Percentiles rank a stretch among this genome's conserved stretches.
phyloP scores from a whole-genome alignment of 2,888 invertebrate species.

The Lycocerus yunnanus region DNA sequence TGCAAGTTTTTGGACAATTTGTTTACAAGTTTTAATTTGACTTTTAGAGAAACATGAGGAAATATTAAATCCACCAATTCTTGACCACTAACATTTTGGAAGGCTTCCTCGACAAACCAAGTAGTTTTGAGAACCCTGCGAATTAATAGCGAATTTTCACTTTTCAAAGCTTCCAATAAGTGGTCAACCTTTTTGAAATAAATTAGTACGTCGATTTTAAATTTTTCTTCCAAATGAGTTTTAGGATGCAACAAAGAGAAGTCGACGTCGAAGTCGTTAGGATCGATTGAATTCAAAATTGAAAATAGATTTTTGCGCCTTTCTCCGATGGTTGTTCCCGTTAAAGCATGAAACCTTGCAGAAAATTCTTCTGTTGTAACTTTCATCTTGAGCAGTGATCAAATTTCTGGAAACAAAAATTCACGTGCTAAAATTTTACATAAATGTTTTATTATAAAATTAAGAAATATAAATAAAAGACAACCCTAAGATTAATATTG shows the following conservation, averaged over 20 bases:
- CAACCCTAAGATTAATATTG: too few species aligned
- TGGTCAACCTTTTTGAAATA: conserved; percentile 17
- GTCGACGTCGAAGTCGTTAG: background rate
- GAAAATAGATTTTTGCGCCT: conserved; percentile 14
- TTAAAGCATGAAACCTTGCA: conserved; percentile 6
- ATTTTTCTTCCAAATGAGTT: conserved; percentile 16
- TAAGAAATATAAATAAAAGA: too few species aligned
- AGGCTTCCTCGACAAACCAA: conserved; percentile 25
- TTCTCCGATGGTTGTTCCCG: conserved; percentile 15
- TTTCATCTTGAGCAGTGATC: too few species aligned
- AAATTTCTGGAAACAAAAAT: conserved; percentile 1
- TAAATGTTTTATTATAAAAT: too few species aligned
- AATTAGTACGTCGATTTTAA: conserved; percentile 23
- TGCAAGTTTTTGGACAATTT: conserved; percentile 15
- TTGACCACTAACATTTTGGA: conserved; percentile 9
- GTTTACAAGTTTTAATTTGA: conserved; percentile 21
- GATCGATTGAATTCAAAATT: background rate
- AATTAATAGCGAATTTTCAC: conserved; percentile 18
- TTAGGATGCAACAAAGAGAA: conserved; percentile 7
- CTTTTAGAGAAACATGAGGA: conserved; percentile 18
- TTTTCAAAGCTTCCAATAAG: conserved; percentile 23
- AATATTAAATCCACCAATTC: conserved; percentile 19
- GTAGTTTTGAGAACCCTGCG: conserved; percentile 19
- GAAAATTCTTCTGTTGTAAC: conserved; percentile 4
- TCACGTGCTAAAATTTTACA: too few species aligned